Evolutionary conservation across 1,140 invertebrate species (phyloP).

Genomic region (Argopecten irradians): DNA sequence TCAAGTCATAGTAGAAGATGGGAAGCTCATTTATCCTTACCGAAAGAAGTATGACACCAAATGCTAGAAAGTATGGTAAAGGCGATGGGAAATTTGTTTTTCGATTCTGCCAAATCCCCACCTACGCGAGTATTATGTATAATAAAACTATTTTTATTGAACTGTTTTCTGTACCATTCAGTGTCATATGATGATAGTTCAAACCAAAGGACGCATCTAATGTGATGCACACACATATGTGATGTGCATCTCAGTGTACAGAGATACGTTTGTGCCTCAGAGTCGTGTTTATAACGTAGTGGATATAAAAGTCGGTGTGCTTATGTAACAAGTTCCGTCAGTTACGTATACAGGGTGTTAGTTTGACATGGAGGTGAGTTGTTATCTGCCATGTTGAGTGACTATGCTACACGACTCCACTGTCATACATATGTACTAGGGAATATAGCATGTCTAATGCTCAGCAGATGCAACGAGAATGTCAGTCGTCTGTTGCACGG

Average conservation of each 20-base stretch:
- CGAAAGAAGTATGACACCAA: too few relatives aligned
- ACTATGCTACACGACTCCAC: neutral
- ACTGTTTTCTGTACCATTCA: neutral
- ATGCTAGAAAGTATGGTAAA: too few relatives aligned
- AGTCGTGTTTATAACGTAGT: neutral
- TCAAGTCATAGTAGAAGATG: too few relatives aligned
- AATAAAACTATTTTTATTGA: too few relatives aligned
- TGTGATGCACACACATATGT: too few relatives aligned
- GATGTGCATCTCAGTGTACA: neutral
- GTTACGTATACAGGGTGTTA: neutral
- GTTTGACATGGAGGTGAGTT: neutral
- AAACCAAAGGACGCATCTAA: too few relatives aligned
- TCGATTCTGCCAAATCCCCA: too few relatives aligned
- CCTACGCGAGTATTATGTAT: too few relatives aligned
- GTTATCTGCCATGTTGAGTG: neutral
- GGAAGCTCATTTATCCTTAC: too few relatives aligned
- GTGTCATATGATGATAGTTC: too few relatives aligned
- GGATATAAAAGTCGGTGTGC: neutral
- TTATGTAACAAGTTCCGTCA: neutral
- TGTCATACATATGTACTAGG: neutral
- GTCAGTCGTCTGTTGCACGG: neutral
- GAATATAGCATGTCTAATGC: neutral
- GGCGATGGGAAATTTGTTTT: too few relatives aligned
- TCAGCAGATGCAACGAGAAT: neutral
- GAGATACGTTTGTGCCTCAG: neutral